phyloP scores from a whole-genome alignment of 2,797 vertebrate genomes.

The Gouania willdenowi region DNA sequence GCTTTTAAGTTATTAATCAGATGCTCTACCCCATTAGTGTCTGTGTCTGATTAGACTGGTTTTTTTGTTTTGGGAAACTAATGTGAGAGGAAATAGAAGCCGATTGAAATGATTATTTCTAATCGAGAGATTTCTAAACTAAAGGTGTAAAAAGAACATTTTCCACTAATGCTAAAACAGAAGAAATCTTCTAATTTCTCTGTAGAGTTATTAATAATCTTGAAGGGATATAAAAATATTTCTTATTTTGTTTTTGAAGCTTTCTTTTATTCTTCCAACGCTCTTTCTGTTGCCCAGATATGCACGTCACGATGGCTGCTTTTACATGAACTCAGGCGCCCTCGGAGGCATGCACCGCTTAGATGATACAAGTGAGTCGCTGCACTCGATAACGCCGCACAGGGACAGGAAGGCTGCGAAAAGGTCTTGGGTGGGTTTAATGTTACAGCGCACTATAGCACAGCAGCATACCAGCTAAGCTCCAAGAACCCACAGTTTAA shows the following conservation, averaged over 20 bases:
- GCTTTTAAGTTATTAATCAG: not conserved
- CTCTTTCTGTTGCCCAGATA: not conserved
- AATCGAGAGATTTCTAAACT: no score
- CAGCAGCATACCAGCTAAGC: slow-evolving; percentile 40
- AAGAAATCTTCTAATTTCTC: slow-evolving; percentile 7
- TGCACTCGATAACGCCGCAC: slow-evolving; percentile 39
- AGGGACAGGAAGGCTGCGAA: slow-evolving; percentile 28
- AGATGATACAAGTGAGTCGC: slow-evolving; percentile 31
- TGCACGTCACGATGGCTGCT: not conserved
- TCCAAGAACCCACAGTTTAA: slow-evolving; percentile 47
- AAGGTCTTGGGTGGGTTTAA: slow-evolving; percentile 63
- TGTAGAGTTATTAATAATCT: slow-evolving; percentile 15
- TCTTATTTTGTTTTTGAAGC: not conserved
- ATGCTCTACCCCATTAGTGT: not conserved
- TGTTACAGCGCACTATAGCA: slow-evolving; percentile 62
- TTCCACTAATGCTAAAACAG: not conserved
- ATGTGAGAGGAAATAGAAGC: slow-evolving; percentile 5
- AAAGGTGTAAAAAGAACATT: not conserved
- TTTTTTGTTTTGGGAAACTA: slow-evolving; percentile 7
- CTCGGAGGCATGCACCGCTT: slow-evolving; percentile 39
- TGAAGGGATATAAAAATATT: slow-evolving; percentile 1
- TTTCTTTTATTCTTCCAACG: slow-evolving; percentile 12
- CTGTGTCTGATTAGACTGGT: slow-evolving; percentile 4
- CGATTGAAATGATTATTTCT: no score
- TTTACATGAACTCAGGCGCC: slow-evolving; percentile 22